Conservation (phyloP, 2,888 invertebrate genomes). For the Drosophila fulvimacula region DNA sequence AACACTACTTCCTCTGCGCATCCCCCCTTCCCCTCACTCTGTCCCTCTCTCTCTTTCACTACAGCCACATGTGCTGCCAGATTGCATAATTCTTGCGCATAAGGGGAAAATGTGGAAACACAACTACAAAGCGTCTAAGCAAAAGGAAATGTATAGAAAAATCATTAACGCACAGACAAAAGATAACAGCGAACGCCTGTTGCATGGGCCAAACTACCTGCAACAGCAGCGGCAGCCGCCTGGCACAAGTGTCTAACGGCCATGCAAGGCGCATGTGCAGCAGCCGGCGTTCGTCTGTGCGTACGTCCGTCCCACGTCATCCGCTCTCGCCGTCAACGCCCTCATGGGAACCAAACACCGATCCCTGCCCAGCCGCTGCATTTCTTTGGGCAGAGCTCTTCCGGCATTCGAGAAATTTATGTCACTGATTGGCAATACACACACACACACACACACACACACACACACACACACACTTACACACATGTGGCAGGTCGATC, state of each 20-base stretch:
- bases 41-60: slow-evolving; percentile 24
- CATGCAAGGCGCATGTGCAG: slow-evolving; percentile 67
- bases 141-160: slow-evolving; percentile 77
- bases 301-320: slow-evolving; percentile 14
- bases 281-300: slow-evolving; percentile 24
- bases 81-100: slow-evolving; percentile 70
- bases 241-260: slow-evolving; percentile 74
- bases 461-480: slow-evolving; percentile 6
- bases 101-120: slow-evolving; percentile 28
- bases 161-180: slow-evolving; percentile 74
- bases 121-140: slow-evolving; percentile 23
- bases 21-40: neutral
- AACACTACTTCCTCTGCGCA: slow-evolving; percentile 52
- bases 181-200: slow-evolving; percentile 62
- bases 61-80: slow-evolving; percentile 70
- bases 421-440: slow-evolving; percentile 73
- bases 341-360: slow-evolving; percentile 72
- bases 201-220: slow-evolving; percentile 53
- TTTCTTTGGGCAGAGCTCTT: slow-evolving; percentile 56
- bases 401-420: slow-evolving; percentile 68
- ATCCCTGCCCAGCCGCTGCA: slow-evolving; percentile 33
- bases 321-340: slow-evolving; percentile 72
- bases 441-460: slow-evolving; percentile 8
- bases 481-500: slow-evolving; percentile 28
- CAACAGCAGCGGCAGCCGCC: slow-evolving; percentile 44